These are phyloP conservation scores for Denticeps clupeoides DNA, from an alignment of 2,797 vertebrate genomes.

Conservation along the genomic window DNA sequence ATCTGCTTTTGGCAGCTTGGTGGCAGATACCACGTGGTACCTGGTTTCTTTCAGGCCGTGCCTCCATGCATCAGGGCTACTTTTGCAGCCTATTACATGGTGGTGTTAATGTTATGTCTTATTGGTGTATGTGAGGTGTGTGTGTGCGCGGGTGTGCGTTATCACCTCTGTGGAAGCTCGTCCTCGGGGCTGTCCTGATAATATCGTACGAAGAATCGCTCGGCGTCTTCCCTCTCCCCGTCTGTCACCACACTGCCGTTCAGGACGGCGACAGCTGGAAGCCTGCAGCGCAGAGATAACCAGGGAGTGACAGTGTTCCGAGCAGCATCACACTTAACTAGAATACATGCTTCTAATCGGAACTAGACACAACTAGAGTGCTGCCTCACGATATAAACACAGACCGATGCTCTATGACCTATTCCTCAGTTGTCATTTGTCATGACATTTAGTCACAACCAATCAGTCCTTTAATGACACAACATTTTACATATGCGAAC, in stretches of 20 bases:
- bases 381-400: too few species aligned
- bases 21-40: too few species aligned
- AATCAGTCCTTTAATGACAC: too few species aligned
- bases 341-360: not conserved
- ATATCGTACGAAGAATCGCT: slow-evolving; percentile 92
- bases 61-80: not conserved
- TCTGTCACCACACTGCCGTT: slow-evolving; percentile 79
- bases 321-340: not conserved
- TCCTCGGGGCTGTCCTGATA: slow-evolving; percentile 74
- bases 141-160: not conserved
- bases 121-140: too few species aligned
- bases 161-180: slow-evolving; percentile 78
- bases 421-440: too few species aligned
- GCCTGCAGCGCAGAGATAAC: slow-evolving; percentile 53
- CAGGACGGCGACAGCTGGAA: slow-evolving; percentile 78
- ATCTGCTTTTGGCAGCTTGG: too few species aligned
- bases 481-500: too few species aligned
- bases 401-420: too few species aligned
- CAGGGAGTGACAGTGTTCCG: not conserved
- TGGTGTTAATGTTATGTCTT: too few species aligned
- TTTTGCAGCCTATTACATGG: not conserved
- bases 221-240: slow-evolving; percentile 85
- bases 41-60: not conserved
- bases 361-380: too few species aligned
- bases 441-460: too few species aligned